A percentile compares a stretch with the other conserved stretches of the same genome.
These are phyloP conservation scores for Ptiloglossa arizonensis DNA, from an alignment of 1,140 invertebrate species.

Conservation along the genomic window DNA sequence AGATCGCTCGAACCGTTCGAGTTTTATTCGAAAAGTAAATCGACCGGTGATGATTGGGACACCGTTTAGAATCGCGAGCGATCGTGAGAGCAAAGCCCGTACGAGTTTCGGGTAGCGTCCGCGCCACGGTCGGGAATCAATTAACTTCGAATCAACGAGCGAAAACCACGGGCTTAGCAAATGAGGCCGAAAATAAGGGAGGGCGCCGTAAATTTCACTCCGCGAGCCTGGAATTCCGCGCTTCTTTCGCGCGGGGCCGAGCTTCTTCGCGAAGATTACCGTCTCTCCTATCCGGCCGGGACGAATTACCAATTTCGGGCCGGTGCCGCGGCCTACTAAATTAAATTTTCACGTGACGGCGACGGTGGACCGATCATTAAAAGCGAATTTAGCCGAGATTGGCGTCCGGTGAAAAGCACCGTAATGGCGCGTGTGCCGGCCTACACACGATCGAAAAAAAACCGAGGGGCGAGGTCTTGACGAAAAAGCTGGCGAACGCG, in stretches of 20 bases:
- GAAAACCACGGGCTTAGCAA: not conserved
- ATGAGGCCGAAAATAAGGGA: not conserved
- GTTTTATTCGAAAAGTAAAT: too few species aligned
- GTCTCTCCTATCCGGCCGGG: slow-evolving; percentile 40
- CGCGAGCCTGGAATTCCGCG: not conserved
- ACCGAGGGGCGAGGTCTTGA: not conserved
- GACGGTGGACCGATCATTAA: slow-evolving; percentile 54
- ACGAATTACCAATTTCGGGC: slow-evolving; percentile 58
- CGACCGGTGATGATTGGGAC: too few species aligned
- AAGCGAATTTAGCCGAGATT: slow-evolving; percentile 63
- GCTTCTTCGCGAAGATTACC: slow-evolving; percentile 18
- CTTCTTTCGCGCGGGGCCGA: slow-evolving; percentile 1
- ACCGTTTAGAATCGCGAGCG: too few species aligned
- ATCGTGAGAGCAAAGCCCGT: not conserved
- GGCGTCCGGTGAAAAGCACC: slow-evolving; percentile 48
- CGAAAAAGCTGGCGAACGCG: slow-evolving; percentile 30
- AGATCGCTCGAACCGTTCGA: too few species aligned
- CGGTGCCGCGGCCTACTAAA: slow-evolving; percentile 45
- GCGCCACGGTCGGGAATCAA: not conserved
- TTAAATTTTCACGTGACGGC: slow-evolving; percentile 67
- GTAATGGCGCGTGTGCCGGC: slow-evolving; percentile 52
- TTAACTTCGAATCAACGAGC: slow-evolving; percentile 13
- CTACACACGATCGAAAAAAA: slow-evolving; percentile 41
- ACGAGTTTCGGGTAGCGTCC: too few species aligned
- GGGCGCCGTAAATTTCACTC: not conserved